Percentiles rank a stretch among this genome's conserved stretches.
Evolutionary conservation across 2,888 invertebrate species (phyloP).

Genomic region (Tetheella fluctuosa): DNA sequence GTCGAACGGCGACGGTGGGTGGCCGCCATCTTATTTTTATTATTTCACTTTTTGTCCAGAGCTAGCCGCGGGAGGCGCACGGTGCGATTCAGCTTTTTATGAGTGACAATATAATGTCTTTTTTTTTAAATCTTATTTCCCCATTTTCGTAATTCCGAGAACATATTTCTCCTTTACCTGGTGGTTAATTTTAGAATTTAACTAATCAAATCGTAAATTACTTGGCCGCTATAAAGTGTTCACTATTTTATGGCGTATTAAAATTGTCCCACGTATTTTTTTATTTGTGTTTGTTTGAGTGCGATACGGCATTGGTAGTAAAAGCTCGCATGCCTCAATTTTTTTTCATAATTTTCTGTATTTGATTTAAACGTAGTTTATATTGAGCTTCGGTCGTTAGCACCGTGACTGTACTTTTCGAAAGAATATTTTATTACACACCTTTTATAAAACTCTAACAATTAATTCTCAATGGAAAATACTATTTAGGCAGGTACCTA

Average conservation of each 20-base stretch:
- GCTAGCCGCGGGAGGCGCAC: conserved; percentile 78
- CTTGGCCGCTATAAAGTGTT: conserved; percentile 64
- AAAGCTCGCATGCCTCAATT: neutral
- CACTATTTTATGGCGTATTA: conserved; percentile 75
- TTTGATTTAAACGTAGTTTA: neutral
- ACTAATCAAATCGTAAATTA: conserved; percentile 81
- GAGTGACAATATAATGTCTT: conserved; percentile 77
- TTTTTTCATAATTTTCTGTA: neutral
- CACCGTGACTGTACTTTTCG: neutral
- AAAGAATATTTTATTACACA: neutral
- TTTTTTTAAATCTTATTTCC: conserved; percentile 44
- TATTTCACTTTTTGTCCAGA: conserved; percentile 78
- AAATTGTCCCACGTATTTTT: conserved; percentile 63
- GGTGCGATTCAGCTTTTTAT: conserved; percentile 78
- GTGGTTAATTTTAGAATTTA: conserved; percentile 70
- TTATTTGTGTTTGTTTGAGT: conserved; percentile 49
- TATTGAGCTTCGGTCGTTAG: neutral
- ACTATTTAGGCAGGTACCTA: no score
- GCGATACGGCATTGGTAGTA: conserved; percentile 3
- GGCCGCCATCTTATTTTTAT: conserved; percentile 78
- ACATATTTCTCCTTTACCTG: conserved; percentile 73
- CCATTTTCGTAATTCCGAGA: conserved; percentile 68
- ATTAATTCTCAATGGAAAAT: no score
- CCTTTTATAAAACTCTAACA: no score
- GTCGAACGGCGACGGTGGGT: conserved; percentile 81